Conservation (phyloP, 2,113 vertebrate genomes). For the Clinocottus analis region DNA sequence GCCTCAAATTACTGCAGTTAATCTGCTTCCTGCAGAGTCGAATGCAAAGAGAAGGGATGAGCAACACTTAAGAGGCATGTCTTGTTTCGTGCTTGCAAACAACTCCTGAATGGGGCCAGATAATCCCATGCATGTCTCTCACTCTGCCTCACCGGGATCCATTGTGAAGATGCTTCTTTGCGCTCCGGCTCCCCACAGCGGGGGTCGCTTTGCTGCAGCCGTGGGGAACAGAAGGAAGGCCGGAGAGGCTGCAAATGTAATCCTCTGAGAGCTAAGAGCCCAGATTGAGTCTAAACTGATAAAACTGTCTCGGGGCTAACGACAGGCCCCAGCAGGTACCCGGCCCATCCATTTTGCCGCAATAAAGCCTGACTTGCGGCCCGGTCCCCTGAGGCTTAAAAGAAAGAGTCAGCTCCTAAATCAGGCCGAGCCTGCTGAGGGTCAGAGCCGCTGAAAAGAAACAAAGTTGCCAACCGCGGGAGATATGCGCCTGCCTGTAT, state of each 20-base stretch:
- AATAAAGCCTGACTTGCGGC: constrained; percentile 77
- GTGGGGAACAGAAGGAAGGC: constrained; percentile 37
- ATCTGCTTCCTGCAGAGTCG: constrained; percentile 70
- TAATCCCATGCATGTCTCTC: constrained; percentile 65
- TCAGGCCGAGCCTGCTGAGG: constrained; percentile 55
- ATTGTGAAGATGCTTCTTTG: constrained; percentile 58
- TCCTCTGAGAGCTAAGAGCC: constrained; percentile 61
- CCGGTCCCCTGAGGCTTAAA: constrained; percentile 75
- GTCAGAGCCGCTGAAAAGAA: constrained; percentile 63
- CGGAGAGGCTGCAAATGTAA: constrained; percentile 64
- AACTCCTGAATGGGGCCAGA: constrained; percentile 58
- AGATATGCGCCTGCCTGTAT: constrained; percentile 20
- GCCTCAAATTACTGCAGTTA: constrained; percentile 49
- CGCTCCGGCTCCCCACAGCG: constrained; percentile 34
- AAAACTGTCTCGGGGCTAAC: constrained; percentile 73
- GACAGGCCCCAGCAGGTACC: constrained; percentile 79
- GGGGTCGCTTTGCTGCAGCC: constrained; percentile 54
- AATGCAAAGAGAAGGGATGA: constrained; percentile 45
- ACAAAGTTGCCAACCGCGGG: constrained; percentile 44
- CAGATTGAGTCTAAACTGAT: constrained; percentile 69
- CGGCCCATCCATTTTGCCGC: constrained; percentile 79
- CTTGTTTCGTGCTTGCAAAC: constrained; percentile 65
- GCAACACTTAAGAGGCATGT: constrained; percentile 48
- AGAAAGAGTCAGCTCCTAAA: constrained; percentile 52
- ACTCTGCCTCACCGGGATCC: constrained; percentile 45